Conservation (phyloP, 2,113 vertebrate genomes). For the Notechis scutatus region DNA sequence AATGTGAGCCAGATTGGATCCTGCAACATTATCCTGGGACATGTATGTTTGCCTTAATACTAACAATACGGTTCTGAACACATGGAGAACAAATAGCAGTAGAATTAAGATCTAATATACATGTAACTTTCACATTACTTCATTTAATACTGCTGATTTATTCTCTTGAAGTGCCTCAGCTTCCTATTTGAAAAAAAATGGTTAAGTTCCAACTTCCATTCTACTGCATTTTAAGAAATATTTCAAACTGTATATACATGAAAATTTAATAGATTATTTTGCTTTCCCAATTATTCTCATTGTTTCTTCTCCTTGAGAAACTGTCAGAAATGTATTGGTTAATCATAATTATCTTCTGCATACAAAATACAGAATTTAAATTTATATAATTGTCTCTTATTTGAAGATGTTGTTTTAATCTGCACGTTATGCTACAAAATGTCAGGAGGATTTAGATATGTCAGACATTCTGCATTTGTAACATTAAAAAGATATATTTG, state of each 20-base stretch:
- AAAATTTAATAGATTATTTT: neutral
- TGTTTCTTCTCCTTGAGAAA: neutral
- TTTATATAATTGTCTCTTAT: neutral
- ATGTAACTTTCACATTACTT: neutral
- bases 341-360: neutral
- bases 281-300: neutral
- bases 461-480: neutral
- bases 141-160: neutral
- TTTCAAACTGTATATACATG: neutral
- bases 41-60: neutral
- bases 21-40: neutral
- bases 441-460: slow-evolving; percentile 21
- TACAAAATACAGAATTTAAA: slow-evolving; percentile 11
- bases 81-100: neutral
- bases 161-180: neutral
- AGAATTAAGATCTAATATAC: neutral
- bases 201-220: neutral
- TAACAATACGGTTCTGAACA: neutral
- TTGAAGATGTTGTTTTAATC: slow-evolving; percentile 10
- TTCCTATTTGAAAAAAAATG: neutral
- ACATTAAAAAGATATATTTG: slow-evolving; percentile 17
- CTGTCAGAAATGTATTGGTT: neutral
- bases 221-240: neutral
- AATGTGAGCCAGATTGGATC: neutral
- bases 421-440: slow-evolving; percentile 25